A percentile compares a stretch with the other conserved stretches of the same genome.
These are phyloP conservation scores for Ruditapes philippinarum DNA, from an alignment of 1,140 invertebrate species.

Conservation along the genomic window DNA sequence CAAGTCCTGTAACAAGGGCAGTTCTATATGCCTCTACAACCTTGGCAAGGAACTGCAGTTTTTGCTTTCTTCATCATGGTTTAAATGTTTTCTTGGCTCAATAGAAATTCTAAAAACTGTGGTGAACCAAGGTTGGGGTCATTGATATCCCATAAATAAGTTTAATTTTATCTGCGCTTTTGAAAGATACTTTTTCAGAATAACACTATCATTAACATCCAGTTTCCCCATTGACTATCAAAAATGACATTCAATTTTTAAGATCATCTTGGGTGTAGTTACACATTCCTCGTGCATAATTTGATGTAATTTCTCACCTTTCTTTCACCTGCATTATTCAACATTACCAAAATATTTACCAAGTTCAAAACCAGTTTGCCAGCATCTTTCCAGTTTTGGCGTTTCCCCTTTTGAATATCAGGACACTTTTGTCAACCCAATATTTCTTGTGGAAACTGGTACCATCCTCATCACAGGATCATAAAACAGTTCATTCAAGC, in stretches of 20 bases:
- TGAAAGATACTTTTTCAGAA: slow-evolving; percentile 96
- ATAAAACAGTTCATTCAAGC: slow-evolving; percentile 91
- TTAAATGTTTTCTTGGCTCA: slow-evolving; percentile 50
- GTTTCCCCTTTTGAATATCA: slow-evolving; percentile 69
- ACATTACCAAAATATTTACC: slow-evolving; percentile 90
- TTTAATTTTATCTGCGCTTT: slow-evolving; percentile 88
- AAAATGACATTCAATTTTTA: slow-evolving; percentile 78
- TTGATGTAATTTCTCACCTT: slow-evolving; percentile 65
- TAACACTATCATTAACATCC: slow-evolving; percentile 92
- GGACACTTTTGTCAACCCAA: slow-evolving; percentile 69
- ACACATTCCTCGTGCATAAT: slow-evolving; percentile 86
- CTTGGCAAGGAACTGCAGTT: slow-evolving; percentile 95
- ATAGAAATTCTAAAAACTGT: slow-evolving; percentile 34
- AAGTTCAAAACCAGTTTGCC: slow-evolving; percentile 97
- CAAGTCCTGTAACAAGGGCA: slow-evolving; percentile 98
- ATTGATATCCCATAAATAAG: slow-evolving; percentile 71
- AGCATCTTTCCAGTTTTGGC: slow-evolving; percentile 96
- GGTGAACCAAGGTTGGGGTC: slow-evolving; percentile 12
- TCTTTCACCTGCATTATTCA: slow-evolving; percentile 80
- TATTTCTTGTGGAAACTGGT: slow-evolving; percentile 71
- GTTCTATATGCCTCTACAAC: slow-evolving; percentile 99
- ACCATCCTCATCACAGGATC: slow-evolving; percentile 81
- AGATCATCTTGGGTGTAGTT: slow-evolving; percentile 85
- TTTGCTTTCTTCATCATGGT: slow-evolving; percentile 89
- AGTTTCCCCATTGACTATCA: slow-evolving; percentile 87